phyloP scores from a whole-genome alignment of 1,140 invertebrate genomes.

The Anastrepha obliqua region DNA sequence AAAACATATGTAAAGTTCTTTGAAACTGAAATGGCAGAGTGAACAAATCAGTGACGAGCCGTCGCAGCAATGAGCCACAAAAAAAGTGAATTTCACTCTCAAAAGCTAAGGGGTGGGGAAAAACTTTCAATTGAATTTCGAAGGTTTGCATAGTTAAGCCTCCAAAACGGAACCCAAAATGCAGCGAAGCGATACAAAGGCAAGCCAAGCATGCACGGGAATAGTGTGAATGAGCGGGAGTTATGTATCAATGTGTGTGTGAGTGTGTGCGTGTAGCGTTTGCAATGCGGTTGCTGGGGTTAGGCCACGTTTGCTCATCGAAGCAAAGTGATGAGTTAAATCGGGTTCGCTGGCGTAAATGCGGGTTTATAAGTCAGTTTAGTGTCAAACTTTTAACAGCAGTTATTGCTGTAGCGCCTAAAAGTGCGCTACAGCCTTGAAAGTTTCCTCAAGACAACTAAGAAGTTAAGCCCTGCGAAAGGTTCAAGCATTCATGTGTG shows the following conservation, averaged over 20 bases:
- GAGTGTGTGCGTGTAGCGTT: neutral
- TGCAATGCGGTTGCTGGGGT: neutral
- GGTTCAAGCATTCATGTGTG: neutral
- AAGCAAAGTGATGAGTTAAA: conserved; percentile 27
- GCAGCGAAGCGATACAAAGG: conserved; percentile 6
- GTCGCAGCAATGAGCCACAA: neutral
- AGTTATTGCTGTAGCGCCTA: conserved; percentile 26
- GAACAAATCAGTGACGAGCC: conserved; percentile 26
- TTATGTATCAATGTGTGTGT: neutral
- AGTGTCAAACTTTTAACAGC: conserved; percentile 56
- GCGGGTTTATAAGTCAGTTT: conserved; percentile 58
- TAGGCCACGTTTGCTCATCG: neutral
- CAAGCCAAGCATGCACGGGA: neutral
- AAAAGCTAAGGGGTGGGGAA: conserved; percentile 33
- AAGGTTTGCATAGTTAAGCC: conserved; percentile 53
- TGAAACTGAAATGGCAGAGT: conserved; percentile 35
- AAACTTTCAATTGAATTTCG: conserved; percentile 59
- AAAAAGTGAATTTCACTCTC: conserved; percentile 36
- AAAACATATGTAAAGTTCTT: conserved; percentile 50
- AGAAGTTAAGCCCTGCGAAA: neutral
- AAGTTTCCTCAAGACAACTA: neutral
- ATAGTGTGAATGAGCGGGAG: neutral
- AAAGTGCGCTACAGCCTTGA: conserved; percentile 5
- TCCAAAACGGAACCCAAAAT: conserved; percentile 29
- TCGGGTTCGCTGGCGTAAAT: conserved; percentile 52